A percentile compares a stretch with the other conserved stretches of the same genome.
Conservation (phyloP, 2,113 vertebrate genomes). For the Pseudorasbora parva region DNA sequence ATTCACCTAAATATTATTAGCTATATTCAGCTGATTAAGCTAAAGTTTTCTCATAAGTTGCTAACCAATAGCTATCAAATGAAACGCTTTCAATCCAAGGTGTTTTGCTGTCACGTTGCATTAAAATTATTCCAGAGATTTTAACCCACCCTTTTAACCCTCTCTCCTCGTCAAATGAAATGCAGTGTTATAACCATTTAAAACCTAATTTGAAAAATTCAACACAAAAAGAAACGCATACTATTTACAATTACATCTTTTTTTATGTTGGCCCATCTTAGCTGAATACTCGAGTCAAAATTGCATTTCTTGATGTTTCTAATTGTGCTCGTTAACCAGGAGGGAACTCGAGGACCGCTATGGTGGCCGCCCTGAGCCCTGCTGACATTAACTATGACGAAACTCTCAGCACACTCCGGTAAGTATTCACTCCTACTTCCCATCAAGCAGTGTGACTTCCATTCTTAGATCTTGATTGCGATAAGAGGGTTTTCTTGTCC, state of each 20-base stretch:
- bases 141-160: no score
- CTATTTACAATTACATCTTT: background rate
- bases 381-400: conserved; percentile 99
- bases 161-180: no score
- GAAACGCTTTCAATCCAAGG: background rate
- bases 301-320: background rate
- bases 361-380: conserved; percentile 98
- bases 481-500: background rate
- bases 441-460: background rate
- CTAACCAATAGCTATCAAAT: background rate
- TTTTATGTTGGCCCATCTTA: background rate
- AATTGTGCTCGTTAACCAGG: conserved; percentile 61
- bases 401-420: conserved; percentile 98
- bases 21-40: background rate
- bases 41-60: background rate
- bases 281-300: background rate
- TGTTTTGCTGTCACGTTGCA: no score
- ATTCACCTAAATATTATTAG: background rate
- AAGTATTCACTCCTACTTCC: conserved; percentile 42
- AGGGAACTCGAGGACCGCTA: conserved; percentile 96
- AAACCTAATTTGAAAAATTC: background rate
- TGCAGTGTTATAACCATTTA: background rate
- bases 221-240: background rate
- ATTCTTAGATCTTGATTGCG: background rate
- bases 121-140: background rate